Evolutionary conservation across 2,113 vertebrate genomes (phyloP).

Genomic region (Pelodiscus sinensis): DNA sequence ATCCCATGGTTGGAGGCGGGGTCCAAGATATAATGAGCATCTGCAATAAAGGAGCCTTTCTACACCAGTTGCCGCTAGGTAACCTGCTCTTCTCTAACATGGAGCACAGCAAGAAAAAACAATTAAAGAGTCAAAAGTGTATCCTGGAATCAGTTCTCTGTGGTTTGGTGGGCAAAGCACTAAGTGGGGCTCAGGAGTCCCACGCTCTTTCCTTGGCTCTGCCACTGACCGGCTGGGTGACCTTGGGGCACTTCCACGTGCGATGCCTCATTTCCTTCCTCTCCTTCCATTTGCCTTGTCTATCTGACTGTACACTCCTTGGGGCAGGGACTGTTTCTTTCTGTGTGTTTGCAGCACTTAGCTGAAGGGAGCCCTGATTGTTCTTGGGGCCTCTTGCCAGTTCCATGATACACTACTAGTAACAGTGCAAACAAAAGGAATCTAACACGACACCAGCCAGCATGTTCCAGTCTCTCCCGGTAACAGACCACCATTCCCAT

Average conservation of each 20-base stretch:
- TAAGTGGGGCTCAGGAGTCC: background rate
- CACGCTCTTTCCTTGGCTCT: background rate
- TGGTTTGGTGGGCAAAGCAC: background rate
- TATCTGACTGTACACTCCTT: background rate
- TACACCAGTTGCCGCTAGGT: too few species aligned
- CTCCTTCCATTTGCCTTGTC: background rate
- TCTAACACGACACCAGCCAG: background rate
- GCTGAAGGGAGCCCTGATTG: background rate
- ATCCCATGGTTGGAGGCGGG: too few species aligned
- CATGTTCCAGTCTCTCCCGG: background rate
- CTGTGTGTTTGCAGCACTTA: background rate
- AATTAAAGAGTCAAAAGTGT: background rate
- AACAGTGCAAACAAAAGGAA: background rate
- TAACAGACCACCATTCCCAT: background rate
- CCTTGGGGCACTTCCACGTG: background rate
- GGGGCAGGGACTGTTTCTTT: background rate
- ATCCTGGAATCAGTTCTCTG: background rate
- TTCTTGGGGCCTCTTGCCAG: background rate
- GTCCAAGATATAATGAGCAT: too few species aligned
- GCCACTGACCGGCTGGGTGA: fast-evolving
- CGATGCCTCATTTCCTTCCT: background rate
- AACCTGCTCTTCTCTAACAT: too few species aligned
- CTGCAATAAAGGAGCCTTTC: too few species aligned
- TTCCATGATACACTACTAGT: background rate
- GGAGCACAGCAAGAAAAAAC: background rate